Evolutionary conservation across 2,888 invertebrate genomes (phyloP).

Genomic region (Pelosia muscerda): DNA sequence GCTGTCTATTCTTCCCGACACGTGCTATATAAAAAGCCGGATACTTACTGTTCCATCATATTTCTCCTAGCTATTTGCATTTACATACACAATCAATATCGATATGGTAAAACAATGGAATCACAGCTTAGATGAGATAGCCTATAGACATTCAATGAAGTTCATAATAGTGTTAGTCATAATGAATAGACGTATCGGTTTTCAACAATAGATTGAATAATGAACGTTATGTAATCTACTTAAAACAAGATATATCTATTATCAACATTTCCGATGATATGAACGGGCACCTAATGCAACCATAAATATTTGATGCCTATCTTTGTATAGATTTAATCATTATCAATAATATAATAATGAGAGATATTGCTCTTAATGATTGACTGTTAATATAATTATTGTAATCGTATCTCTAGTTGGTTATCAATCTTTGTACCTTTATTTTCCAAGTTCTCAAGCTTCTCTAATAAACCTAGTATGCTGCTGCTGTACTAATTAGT

Average conservation of each 20-base stretch:
- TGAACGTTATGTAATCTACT: constrained; percentile 65
- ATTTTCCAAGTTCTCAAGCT: background rate
- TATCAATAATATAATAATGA: constrained; percentile 30
- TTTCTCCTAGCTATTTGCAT: constrained; percentile 5
- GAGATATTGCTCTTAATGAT: constrained; percentile 38
- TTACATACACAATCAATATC: constrained; percentile 25
- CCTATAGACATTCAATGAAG: constrained; percentile 45
- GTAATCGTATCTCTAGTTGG: constrained; percentile 26
- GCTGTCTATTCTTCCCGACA: background rate
- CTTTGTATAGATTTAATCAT: constrained; percentile 49
- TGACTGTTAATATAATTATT: constrained; percentile 25
- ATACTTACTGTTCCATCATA: background rate
- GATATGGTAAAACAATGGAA: constrained; percentile 37
- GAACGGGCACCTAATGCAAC: constrained; percentile 60
- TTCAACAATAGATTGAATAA: constrained; percentile 63
- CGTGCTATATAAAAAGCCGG: background rate
- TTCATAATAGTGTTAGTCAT: constrained; percentile 51
- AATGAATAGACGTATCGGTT: constrained; percentile 56
- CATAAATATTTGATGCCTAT: constrained; percentile 56
- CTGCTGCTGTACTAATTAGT: background rate
- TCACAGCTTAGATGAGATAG: constrained; percentile 44
- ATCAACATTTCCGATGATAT: constrained; percentile 64
- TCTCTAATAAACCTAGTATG: background rate
- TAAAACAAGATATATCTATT: constrained; percentile 57
- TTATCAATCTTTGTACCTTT: constrained; percentile 8